A percentile compares a stretch with the other conserved stretches of the same genome.
Evolutionary conservation across 92 coral and sea anemone species (phyloP).

Genomic region (Parazoanthus darwini): DNA sequence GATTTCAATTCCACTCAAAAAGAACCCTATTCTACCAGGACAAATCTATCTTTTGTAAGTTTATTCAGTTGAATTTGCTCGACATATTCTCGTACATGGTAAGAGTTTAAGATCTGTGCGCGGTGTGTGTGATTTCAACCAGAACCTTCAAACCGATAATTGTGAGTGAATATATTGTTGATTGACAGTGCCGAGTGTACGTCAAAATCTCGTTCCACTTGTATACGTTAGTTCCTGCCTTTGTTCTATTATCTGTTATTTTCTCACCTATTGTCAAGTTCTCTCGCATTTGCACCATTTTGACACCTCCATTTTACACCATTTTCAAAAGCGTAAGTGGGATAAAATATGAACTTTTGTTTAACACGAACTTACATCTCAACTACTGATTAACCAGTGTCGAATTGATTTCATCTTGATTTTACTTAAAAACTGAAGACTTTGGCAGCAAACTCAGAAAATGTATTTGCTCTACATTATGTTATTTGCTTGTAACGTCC

Average conservation of each 20-base stretch:
- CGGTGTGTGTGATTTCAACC: slow-evolving; percentile 35
- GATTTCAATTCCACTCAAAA: neutral
- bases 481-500: slow-evolving; percentile 20
- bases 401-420: slow-evolving; percentile 48
- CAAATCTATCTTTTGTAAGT: neutral
- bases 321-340: slow-evolving; percentile 78
- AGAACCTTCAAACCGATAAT: slow-evolving; percentile 37
- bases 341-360: slow-evolving; percentile 83
- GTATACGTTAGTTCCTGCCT: slow-evolving; percentile 56
- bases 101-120: neutral
- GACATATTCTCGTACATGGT: slow-evolving; percentile 3
- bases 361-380: slow-evolving; percentile 45
- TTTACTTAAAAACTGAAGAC: slow-evolving; percentile 8
- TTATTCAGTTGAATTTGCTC: neutral
- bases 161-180: slow-evolving; percentile 48
- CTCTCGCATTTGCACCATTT: slow-evolving; percentile 88
- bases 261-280: slow-evolving; percentile 78
- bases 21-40: neutral
- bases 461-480: slow-evolving; percentile 19
- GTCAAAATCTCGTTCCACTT: slow-evolving; percentile 60
- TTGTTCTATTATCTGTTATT: slow-evolving; percentile 82
- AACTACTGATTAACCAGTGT: slow-evolving; percentile 44
- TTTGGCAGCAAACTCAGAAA: slow-evolving; percentile 23
- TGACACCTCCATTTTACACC: slow-evolving; percentile 87
- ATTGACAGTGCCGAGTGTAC: slow-evolving; percentile 57